Evolutionary conservation across 2,888 invertebrate species (phyloP), one percentile per base, ranked within the genome.

Genomic region (Tipula helvola): DNA sequence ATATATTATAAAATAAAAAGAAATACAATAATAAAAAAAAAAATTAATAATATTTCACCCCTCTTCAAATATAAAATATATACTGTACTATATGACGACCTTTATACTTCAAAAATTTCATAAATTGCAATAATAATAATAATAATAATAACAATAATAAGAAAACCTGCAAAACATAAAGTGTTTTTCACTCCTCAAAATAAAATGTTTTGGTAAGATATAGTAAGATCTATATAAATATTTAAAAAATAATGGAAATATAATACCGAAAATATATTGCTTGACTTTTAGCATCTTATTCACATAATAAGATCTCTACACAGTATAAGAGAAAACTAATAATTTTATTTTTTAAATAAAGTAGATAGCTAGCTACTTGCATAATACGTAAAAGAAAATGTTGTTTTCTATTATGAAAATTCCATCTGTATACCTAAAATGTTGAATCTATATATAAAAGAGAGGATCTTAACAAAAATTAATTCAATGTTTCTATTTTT

Each of bases 281-380:
- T 71, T 71, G 71, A 71, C 71, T 71, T 71, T 71, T 71, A 71
- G 71, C 71, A 71, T 71, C 71, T 71, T 71, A 71, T 71, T 71
- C 71, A 71, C 71, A 71, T 71, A 71, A 52, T 52, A 52, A 52
- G 52, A 52, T 52, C n/a, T 52, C 0, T 52, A 16, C 16, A 44
- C 12, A 12, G 28, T 44, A 52, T n/a, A 52, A 52, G 52, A 52
- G n/a, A 52, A 52, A 52, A 71, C 71, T 71, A 71, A 71, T 71
- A 71, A 44, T 12, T 71, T 18, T 71, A 28, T 71, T 71, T 71
- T 71, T 71, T 16, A 47, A 47, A 10, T 13, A 47, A 47, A 47
- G 47, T 47, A 41, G 7, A 41, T 41, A 39, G 2, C 8, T 12
- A 52, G n/a, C 52, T 16, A 52, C 16, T 28, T 28, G 28, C 16